A percentile compares a stretch with the other conserved stretches of the same genome.
phyloP scores from a whole-genome alignment of 1,140 invertebrate genomes.

The Tetragonula clypearis region DNA sequence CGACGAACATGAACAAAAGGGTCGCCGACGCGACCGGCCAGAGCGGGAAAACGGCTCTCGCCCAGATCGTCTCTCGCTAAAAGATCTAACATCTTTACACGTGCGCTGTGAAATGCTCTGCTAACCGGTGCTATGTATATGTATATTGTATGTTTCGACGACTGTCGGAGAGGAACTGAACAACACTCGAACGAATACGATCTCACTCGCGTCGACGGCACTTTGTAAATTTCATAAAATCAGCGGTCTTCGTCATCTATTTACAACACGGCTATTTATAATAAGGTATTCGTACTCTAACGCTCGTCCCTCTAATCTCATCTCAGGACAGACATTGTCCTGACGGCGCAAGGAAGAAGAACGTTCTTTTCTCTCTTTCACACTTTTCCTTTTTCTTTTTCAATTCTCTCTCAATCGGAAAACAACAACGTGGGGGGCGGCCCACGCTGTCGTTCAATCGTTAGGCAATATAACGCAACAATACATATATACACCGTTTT shows the following conservation, averaged over 20 bases:
- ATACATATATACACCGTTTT: conserved; percentile 46
- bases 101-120: background rate
- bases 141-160: background rate
- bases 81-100: background rate
- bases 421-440: background rate
- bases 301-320: conserved; percentile 18
- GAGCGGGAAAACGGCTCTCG: background rate
- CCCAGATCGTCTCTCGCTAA: background rate
- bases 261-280: conserved; percentile 44
- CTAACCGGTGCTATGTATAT: background rate
- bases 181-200: background rate
- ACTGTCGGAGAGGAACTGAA: background rate
- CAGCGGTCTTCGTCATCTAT: conserved; percentile 33
- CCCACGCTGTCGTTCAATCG: conserved; percentile 52
- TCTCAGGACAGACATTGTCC: conserved; percentile 11
- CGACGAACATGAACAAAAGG: conserved; percentile 19
- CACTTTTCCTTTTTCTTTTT: background rate
- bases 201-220: background rate
- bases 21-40: background rate
- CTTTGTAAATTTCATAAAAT: conserved; percentile 39
- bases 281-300: conserved; percentile 23
- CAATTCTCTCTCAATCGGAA: conserved; percentile 33
- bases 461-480: conserved; percentile 71
- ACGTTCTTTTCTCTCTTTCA: background rate
- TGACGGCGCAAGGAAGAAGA: conserved; percentile 32